A percentile compares a stretch with the other conserved stretches of the same genome.
Conservation (phyloP, 2,797 vertebrate genomes). For the Fistularia tabacaria region DNA sequence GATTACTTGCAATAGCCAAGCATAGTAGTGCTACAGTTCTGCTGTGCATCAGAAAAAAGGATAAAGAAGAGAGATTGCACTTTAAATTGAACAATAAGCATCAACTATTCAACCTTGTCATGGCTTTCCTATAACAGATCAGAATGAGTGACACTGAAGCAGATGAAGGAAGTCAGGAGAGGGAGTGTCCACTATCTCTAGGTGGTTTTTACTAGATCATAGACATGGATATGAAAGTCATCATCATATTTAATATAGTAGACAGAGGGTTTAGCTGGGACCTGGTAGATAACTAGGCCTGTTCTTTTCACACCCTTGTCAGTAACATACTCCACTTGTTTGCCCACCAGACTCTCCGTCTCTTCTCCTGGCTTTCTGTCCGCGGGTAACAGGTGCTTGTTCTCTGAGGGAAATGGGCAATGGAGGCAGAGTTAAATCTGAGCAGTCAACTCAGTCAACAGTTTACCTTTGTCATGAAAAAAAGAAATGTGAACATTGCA, state of each 20-base stretch:
- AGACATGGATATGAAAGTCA: slow-evolving; percentile 85
- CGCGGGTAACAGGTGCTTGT: slow-evolving; percentile 81
- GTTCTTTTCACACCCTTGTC: slow-evolving; percentile 83
- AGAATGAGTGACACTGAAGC: slow-evolving; percentile 37
- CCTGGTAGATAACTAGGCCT: slow-evolving; percentile 83
- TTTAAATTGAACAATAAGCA: slow-evolving; percentile 51
- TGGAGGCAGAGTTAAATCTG: neutral
- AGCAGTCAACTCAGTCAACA: too few species aligned
- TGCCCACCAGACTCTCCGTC: slow-evolving; percentile 82
- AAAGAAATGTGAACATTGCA: too few species aligned
- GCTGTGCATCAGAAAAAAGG: slow-evolving; percentile 53
- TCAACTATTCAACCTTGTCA: slow-evolving; percentile 41
- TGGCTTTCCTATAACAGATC: slow-evolving; percentile 39
- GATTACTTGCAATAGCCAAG: slow-evolving; percentile 32
- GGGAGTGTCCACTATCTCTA: slow-evolving; percentile 57
- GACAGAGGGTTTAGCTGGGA: slow-evolving; percentile 82
- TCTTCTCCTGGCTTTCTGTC: slow-evolving; percentile 83
- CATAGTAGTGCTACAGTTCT: slow-evolving; percentile 61
- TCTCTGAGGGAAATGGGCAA: slow-evolving; percentile 63
- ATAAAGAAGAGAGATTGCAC: slow-evolving; percentile 44
- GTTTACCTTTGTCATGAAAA: too few species aligned
- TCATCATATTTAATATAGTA: slow-evolving; percentile 86
- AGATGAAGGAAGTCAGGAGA: neutral
- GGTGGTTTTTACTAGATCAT: slow-evolving; percentile 84
- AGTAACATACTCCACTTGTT: slow-evolving; percentile 84